Conservation (phyloP, 2,113 vertebrate species). For the Rhineura floridana region DNA sequence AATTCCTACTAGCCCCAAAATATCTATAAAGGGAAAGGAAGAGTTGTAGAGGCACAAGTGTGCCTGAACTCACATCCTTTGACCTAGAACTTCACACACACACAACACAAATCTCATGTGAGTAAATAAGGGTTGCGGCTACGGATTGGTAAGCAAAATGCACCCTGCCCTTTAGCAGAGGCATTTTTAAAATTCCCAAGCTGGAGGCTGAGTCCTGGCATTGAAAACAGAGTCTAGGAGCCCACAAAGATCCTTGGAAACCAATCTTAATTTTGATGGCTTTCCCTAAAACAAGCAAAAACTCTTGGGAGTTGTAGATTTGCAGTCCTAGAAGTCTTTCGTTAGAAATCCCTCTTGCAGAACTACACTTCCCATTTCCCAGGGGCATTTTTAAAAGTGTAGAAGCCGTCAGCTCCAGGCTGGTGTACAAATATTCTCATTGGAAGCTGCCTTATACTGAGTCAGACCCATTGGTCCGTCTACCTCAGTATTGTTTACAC, state of each 20-base stretch:
- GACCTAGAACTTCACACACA: neutral
- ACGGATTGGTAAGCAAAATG: neutral
- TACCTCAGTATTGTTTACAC: too few relatives aligned
- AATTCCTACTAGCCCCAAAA: slow-evolving; percentile 53
- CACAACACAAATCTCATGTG: neutral
- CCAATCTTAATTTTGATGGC: neutral
- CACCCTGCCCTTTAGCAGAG: neutral
- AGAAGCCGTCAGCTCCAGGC: too few relatives aligned
- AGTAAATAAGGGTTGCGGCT: neutral
- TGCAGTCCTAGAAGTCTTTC: too few relatives aligned
- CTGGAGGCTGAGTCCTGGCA: neutral
- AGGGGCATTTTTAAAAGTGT: too few relatives aligned
- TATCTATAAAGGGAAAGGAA: slow-evolving; percentile 24
- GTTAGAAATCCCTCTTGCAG: too few relatives aligned
- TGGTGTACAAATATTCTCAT: too few relatives aligned
- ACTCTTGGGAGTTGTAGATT: neutral
- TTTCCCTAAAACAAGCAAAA: neutral
- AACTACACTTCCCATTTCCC: too few relatives aligned
- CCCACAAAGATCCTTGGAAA: neutral
- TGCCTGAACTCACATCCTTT: neutral
- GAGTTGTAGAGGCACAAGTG: neutral
- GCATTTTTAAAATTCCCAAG: neutral
- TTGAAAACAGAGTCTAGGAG: too few relatives aligned
- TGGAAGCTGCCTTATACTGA: too few relatives aligned
- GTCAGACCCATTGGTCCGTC: too few relatives aligned